These are phyloP conservation scores for Lepus europaeus DNA, from an alignment of 2,113 vertebrate species.

Conservation along the genomic window DNA sequence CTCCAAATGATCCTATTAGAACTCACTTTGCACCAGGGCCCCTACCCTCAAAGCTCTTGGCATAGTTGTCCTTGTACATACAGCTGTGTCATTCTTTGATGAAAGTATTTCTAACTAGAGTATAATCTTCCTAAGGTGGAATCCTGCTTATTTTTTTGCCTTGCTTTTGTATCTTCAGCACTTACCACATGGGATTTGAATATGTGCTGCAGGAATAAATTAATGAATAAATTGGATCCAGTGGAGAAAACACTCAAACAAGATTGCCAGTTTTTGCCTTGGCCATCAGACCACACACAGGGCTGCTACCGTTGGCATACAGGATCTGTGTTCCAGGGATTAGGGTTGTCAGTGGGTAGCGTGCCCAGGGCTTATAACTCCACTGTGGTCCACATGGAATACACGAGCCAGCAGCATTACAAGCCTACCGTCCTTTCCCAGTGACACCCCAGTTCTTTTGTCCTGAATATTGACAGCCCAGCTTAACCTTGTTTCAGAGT, in stretches of 20 bases:
- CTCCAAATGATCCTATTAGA: background rate
- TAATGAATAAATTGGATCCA: background rate
- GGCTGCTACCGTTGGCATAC: no score
- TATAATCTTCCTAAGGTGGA: background rate
- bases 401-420: background rate
- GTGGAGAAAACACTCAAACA: background rate
- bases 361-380: background rate
- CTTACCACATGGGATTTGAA: background rate
- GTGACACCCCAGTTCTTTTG: background rate
- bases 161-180: background rate
- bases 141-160: background rate
- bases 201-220: background rate
- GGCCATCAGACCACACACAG: background rate
- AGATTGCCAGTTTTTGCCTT: background rate
- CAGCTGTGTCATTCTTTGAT: background rate
- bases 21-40: background rate
- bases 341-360: background rate
- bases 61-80: background rate
- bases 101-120: background rate
- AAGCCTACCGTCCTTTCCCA: background rate
- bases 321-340: background rate
- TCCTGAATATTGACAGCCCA: slow-evolving; percentile 1
- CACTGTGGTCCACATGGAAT: background rate
- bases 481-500: slow-evolving; percentile 65
- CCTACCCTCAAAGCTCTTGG: background rate